phyloP scores from a whole-genome alignment of 2,113 vertebrate genomes.

The Engystomops pustulosus region DNA sequence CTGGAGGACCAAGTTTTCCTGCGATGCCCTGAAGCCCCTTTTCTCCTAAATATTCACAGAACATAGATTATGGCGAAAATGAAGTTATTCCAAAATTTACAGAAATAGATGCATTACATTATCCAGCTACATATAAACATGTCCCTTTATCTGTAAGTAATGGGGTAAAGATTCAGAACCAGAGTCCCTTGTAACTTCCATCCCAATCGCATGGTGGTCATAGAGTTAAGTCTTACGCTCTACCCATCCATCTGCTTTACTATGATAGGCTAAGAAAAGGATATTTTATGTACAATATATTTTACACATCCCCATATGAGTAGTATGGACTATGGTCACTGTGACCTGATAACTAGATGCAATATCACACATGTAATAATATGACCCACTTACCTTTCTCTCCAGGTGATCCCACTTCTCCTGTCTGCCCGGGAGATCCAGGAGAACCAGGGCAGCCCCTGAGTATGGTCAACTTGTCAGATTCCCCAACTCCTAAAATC shows the following conservation, averaged over 20 bases:
- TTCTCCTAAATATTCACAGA: neutral
- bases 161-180: too few relatives aligned
- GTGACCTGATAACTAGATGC: neutral
- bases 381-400: neutral
- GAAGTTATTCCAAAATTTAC: too few relatives aligned
- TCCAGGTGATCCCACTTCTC: slow-evolving; percentile 1
- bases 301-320: neutral
- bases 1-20: neutral
- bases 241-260: too few relatives aligned
- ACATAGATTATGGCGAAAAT: neutral
- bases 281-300: neutral
- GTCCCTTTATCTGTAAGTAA: too few relatives aligned
- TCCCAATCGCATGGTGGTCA: too few relatives aligned
- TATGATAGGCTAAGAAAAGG: too few relatives aligned
- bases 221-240: too few relatives aligned
- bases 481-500: neutral
- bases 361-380: neutral
- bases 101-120: too few relatives aligned
- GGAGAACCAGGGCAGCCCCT: slow-evolving; percentile 7
- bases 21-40: neutral
- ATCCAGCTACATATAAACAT: too few relatives aligned
- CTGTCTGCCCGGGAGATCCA: slow-evolving; percentile 1
- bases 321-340: neutral
- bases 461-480: slow-evolving; percentile 7
- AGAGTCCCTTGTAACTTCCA: too few relatives aligned